Evolutionary conservation across 2,888 invertebrate genomes (phyloP).

Genomic region (Microplitis deprimator): DNA sequence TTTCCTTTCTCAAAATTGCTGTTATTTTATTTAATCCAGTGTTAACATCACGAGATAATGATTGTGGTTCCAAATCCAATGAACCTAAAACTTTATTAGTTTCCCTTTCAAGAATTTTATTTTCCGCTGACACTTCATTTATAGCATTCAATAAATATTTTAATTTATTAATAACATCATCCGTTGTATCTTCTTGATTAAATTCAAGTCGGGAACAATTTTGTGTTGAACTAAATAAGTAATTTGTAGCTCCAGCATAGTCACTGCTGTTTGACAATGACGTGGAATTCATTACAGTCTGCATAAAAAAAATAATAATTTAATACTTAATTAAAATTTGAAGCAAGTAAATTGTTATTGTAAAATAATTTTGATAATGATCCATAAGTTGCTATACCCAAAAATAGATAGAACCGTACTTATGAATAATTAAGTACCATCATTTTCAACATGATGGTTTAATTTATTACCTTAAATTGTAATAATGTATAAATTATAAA

Average conservation of each 20-base stretch:
- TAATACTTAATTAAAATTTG: background rate
- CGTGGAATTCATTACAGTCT: slow-evolving; percentile 28
- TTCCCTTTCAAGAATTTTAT: slow-evolving; percentile 55
- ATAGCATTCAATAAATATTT: slow-evolving; percentile 55
- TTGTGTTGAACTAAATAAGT: background rate
- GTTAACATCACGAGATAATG: slow-evolving; percentile 55
- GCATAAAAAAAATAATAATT: background rate
- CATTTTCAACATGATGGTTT: too few relatives aligned
- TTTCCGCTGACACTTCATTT: slow-evolving; percentile 60
- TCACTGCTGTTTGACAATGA: slow-evolving; percentile 7
- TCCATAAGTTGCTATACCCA: too few relatives aligned
- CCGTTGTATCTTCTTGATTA: background rate
- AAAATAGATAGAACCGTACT: too few relatives aligned
- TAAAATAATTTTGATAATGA: too few relatives aligned
- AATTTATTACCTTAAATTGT: too few relatives aligned
- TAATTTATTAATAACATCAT: slow-evolving; percentile 43
- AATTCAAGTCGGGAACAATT: background rate
- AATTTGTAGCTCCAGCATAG: background rate
- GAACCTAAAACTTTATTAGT: slow-evolving; percentile 52
- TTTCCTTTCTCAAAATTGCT: slow-evolving; percentile 57
- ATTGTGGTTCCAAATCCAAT: slow-evolving; percentile 57
- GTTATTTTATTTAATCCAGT: slow-evolving; percentile 57
- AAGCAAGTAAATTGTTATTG: too few relatives aligned
- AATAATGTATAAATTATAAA: too few relatives aligned
- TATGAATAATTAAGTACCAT: too few relatives aligned